A percentile compares a stretch with the other conserved stretches of the same genome.
These are phyloP conservation scores for Bicyclus anynana DNA, from an alignment of 1,140 invertebrate species.

Conservation along the genomic window DNA sequence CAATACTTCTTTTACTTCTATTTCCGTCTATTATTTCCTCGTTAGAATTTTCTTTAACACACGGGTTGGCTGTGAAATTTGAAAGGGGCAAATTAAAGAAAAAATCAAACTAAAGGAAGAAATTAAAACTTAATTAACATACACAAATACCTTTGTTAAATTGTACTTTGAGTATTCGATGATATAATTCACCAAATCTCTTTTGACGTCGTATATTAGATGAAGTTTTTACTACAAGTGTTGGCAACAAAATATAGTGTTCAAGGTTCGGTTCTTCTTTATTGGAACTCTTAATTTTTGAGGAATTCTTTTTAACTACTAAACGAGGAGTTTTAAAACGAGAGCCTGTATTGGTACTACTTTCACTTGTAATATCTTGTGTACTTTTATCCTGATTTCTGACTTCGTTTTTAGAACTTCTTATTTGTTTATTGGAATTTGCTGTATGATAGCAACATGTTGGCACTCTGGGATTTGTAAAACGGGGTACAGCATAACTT, in stretches of 20 bases:
- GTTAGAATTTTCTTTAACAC: constrained; percentile 10
- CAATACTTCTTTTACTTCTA: constrained; percentile 46
- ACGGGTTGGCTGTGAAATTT: constrained; percentile 37
- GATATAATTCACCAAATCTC: constrained; percentile 67
- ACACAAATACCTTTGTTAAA: constrained; percentile 33
- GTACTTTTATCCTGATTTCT: background rate
- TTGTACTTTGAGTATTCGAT: constrained; percentile 56
- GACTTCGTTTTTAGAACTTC: background rate
- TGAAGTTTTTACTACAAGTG: constrained; percentile 64
- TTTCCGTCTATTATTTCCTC: constrained; percentile 2
- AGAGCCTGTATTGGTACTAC: constrained; percentile 31
- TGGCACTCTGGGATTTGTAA: constrained; percentile 34
- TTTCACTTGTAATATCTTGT: constrained; percentile 36
- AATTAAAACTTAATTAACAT: background rate
- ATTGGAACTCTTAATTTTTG: constrained; percentile 38
- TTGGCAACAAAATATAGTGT: constrained; percentile 63
- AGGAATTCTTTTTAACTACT: constrained; percentile 54
- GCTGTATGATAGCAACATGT: constrained; percentile 55
- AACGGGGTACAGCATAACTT: constrained; percentile 37
- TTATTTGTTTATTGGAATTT: constrained; percentile 29
- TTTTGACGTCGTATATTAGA: constrained; percentile 68
- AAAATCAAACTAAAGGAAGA: too few species aligned
- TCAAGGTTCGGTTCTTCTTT: constrained; percentile 56
- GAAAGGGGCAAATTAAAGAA: background rate
- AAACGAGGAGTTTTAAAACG: constrained; percentile 42